Evolutionary conservation across 2,888 invertebrate species (phyloP), one percentile per base, ranked within the genome.

Genomic region (Trissoscelio sp.): DNA sequence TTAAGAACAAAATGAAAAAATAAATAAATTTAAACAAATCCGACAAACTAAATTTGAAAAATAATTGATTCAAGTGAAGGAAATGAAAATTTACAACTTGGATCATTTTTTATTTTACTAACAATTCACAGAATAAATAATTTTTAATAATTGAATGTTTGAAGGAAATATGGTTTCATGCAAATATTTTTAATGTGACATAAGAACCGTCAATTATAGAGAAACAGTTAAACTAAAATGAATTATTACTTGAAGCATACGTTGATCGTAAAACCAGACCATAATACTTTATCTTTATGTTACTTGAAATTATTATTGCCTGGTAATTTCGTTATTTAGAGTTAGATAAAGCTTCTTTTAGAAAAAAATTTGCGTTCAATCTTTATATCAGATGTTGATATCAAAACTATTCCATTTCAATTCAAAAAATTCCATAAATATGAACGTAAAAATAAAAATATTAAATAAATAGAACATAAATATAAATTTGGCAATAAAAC

Each of bases 251-350:
- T 46, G 1, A 2, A 46, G 20, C 46, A 20, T 46, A 46, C 44
- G 18, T 20, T 46, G 20, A 46, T 46, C 46, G 9, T 46, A 46
- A 46, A 46, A 46, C 46, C 9, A 46, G 20, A 46, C 20, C 20
- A 20, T 46, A 12, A 46, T 46, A 20, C 5, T 46, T 46, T 46
- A 46, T 46, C 46, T 46, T 46, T 46, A 46, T 46, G 46, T 44
- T 44, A 44, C 44, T 7, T 44, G 44, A 44, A 44, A 44, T 18
- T 44, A 16, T 44, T 44, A 44, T 44, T 42, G 42, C 14, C 7
- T 18, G 18, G 16, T 18, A 16, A 44, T 44, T 44, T 44, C 9
- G 20, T n/a, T 18, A 44, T 44, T 44, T 44, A 9, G 9, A 16
- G 20, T 44, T 44, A 44, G 14, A 42, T 42, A 42, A 42, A 12